Percentiles rank a stretch among this genome's conserved stretches.
phyloP scores from a whole-genome alignment of 2,888 invertebrate genomes.

The Charanyca ferruginea region DNA sequence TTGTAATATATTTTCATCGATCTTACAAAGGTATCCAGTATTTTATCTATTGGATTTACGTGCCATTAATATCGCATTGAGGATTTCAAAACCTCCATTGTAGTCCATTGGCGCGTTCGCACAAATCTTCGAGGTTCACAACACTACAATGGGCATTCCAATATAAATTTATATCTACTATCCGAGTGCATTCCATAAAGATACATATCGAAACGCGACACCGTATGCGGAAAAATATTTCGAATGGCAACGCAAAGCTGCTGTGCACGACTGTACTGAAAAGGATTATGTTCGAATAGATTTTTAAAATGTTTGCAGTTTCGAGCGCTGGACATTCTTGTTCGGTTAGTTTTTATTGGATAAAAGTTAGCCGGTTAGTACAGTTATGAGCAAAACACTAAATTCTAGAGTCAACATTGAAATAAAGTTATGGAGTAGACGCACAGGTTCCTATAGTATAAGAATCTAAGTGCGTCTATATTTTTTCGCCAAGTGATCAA shows the following conservation, averaged over 20 bases:
- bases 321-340: slow-evolving; percentile 20
- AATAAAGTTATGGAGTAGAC: background rate
- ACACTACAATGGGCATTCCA: slow-evolving; percentile 69
- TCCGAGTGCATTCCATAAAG: slow-evolving; percentile 61
- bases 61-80: slow-evolving; percentile 55
- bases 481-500: no score
- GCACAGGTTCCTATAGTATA: background rate
- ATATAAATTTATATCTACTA: slow-evolving; percentile 70
- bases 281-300: slow-evolving; percentile 57
- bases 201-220: slow-evolving; percentile 57
- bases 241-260: slow-evolving; percentile 49
- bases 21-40: slow-evolving; percentile 38
- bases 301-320: slow-evolving; percentile 55
- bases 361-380: slow-evolving; percentile 25
- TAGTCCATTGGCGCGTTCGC: slow-evolving; percentile 54
- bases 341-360: slow-evolving; percentile 34
- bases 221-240: slow-evolving; percentile 64
- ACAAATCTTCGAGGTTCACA: slow-evolving; percentile 69
- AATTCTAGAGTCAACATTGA: slow-evolving; percentile 2
- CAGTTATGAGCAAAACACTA: slow-evolving; percentile 12
- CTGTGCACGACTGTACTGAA: slow-evolving; percentile 48
- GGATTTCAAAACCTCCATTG: slow-evolving; percentile 54
- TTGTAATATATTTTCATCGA: slow-evolving; percentile 33
- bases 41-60: slow-evolving; percentile 59
- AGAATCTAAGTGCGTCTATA: no score